These are phyloP conservation scores for Priocnemis perturbator DNA, from an alignment of 2,888 invertebrate species.

Conservation along the genomic window DNA sequence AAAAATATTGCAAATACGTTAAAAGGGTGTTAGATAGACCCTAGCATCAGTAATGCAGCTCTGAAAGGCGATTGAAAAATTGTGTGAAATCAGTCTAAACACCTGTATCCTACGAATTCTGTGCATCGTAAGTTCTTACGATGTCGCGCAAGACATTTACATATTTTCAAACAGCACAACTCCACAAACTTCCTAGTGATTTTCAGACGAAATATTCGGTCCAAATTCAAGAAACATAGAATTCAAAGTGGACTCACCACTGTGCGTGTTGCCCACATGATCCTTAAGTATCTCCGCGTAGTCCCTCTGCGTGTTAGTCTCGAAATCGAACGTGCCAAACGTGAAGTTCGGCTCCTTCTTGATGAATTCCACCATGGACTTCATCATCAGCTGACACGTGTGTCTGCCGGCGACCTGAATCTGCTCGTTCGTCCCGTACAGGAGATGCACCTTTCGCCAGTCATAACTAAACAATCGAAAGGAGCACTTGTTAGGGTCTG, in stretches of 20 bases:
- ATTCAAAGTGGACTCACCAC: constrained; percentile 79
- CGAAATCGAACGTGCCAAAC: constrained; percentile 80
- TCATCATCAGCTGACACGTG: constrained; percentile 87
- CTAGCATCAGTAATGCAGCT: too few relatives aligned
- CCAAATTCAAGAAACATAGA: neutral
- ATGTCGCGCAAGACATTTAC: too few relatives aligned
- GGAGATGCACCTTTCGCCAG: constrained; percentile 84
- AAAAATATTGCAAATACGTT: too few relatives aligned
- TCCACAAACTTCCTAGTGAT: too few relatives aligned
- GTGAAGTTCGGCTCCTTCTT: constrained; percentile 74
- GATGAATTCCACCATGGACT: constrained; percentile 81
- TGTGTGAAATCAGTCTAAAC: too few relatives aligned
- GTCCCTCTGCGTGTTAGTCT: constrained; percentile 63
- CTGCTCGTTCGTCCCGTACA: constrained; percentile 87
- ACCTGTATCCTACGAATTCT: too few relatives aligned
- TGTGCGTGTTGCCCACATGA: constrained; percentile 77
- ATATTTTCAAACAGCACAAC: too few relatives aligned
- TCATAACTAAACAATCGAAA: constrained; percentile 75
- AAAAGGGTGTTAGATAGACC: too few relatives aligned
- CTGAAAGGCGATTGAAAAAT: too few relatives aligned
- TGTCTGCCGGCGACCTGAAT: constrained; percentile 81
- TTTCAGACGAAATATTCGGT: too few relatives aligned
- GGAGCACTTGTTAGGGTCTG: too few relatives aligned
- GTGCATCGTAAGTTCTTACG: too few relatives aligned
- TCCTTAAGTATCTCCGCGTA: constrained; percentile 71